Evolutionary conservation across 2,888 invertebrate genomes (phyloP), one percentile per base, ranked within the genome.

Genomic region (Harmothoe impar): DNA sequence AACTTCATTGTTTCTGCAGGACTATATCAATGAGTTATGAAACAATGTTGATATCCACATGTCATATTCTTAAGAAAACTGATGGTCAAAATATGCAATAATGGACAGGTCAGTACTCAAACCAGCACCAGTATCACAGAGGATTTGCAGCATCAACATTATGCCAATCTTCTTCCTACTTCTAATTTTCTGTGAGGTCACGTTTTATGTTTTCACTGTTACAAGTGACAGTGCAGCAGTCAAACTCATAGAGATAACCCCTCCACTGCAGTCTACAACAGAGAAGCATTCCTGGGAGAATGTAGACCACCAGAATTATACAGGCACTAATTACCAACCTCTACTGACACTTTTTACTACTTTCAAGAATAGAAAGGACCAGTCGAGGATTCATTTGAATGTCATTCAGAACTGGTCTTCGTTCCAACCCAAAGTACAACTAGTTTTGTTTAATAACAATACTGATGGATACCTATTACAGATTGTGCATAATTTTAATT

Each of bases 271-370:
- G 7, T 72, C 31, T 25, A 72, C 29, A 23, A n/a, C 25, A 15
- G 72, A 72, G n/a, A 72, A 20, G 25, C 0, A 23, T 29, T 29
- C 72, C 15, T 72, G 72, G 72, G 29, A 72, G 7, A 15, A 72
- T 29, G 5, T 29, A 1, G 29, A 72, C 7, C 62, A n/a, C 1
- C 1, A 5, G 1, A 72, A 72, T 29, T 15, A 29, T 15, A 7
- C 72, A 72, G 25, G 1, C 15, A 3, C 31, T 3, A 29, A n/a
- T 29, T 15, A 72, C 0, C 25, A 25, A 43, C 84, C 84, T 84
- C 43, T 84, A n/a, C 51, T 84, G 7, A 84, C 84, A 84, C 51
- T 84, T 12, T 84, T 84, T 20, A 84, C 84, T 20, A 84, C 43
- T 23, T 84, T 84, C 23, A 51, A 43, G 43, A 35, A 35, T n/a